Conservation (phyloP, 2,797 vertebrate genomes). For the Eospalax fontanierii region DNA sequence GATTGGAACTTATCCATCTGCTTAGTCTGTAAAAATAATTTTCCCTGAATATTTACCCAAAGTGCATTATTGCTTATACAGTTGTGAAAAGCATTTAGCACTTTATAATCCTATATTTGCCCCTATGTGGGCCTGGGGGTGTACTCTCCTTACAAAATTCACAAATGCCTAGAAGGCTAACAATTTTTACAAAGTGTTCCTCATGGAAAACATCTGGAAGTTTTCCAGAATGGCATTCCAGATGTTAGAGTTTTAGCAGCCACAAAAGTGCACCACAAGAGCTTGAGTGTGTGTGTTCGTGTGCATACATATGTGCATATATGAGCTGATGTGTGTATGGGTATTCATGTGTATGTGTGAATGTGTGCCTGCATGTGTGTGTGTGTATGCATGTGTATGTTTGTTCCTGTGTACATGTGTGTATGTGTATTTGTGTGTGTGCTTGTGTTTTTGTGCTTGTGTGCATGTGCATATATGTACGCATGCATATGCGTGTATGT, state of each 20-base stretch:
- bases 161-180: slow-evolving; percentile 90
- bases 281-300: slow-evolving; percentile 9
- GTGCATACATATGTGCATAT: not conserved
- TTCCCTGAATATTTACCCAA: slow-evolving; percentile 90
- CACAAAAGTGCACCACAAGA: slow-evolving; percentile 77
- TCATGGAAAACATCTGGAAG: slow-evolving; percentile 92
- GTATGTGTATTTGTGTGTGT: too few species aligned
- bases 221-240: slow-evolving; percentile 92
- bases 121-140: slow-evolving; percentile 89
- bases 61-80: slow-evolving; percentile 90
- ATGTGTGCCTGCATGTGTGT: too few species aligned
- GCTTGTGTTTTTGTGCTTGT: too few species aligned
- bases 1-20: slow-evolving; percentile 89
- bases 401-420: too few species aligned
- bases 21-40: slow-evolving; percentile 92
- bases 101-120: slow-evolving; percentile 92
- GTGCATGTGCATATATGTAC: too few species aligned
- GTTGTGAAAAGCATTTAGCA: slow-evolving; percentile 93
- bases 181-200: slow-evolving; percentile 92
- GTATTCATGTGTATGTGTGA: too few species aligned
- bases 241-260: slow-evolving; percentile 92
- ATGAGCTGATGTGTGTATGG: not conserved
- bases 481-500: too few species aligned
- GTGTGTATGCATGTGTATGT: too few species aligned
- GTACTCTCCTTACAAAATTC: slow-evolving; percentile 87